A percentile compares a stretch with the other conserved stretches of the same genome.
Conservation (phyloP, 1,140 invertebrate species). For the Aphaenogaster ashmeadi region DNA sequence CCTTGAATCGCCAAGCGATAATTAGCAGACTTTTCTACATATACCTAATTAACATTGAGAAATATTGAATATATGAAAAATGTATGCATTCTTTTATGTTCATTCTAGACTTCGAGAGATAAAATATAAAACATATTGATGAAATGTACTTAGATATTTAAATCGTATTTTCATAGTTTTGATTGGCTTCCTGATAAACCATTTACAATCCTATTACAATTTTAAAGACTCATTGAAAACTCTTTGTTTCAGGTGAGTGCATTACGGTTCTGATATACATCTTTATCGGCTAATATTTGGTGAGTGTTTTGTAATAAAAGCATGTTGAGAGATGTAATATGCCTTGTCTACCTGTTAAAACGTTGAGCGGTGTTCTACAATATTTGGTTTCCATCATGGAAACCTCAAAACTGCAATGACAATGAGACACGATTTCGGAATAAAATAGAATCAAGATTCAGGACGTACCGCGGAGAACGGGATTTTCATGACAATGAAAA, state of each 20-base stretch:
- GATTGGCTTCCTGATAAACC: not conserved
- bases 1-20: not conserved
- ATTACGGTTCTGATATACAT: not conserved
- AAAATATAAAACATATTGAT: not conserved
- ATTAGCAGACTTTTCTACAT: not conserved
- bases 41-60: not conserved
- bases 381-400: not conserved
- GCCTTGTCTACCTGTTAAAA: conserved; percentile 24
- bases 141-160: not conserved
- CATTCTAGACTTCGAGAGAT: too few relatives aligned
- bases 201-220: conserved; percentile 6
- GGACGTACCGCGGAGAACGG: conserved; percentile 31
- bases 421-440: conserved; percentile 53
- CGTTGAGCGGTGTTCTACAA: not conserved
- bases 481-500: conserved; percentile 62
- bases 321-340: not conserved
- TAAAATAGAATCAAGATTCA: conserved; percentile 58
- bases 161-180: not conserved
- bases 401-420: conserved; percentile 9
- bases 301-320: conserved; percentile 14
- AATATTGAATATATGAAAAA: not conserved
- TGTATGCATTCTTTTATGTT: not conserved
- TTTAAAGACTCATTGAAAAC: not conserved
- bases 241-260: conserved; percentile 45
- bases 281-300: not conserved